Percentiles rank a stretch among this genome's conserved stretches.
Conservation (phyloP, 53 echinoderm and acorn worm genomes). For the Luidia sarsii region DNA sequence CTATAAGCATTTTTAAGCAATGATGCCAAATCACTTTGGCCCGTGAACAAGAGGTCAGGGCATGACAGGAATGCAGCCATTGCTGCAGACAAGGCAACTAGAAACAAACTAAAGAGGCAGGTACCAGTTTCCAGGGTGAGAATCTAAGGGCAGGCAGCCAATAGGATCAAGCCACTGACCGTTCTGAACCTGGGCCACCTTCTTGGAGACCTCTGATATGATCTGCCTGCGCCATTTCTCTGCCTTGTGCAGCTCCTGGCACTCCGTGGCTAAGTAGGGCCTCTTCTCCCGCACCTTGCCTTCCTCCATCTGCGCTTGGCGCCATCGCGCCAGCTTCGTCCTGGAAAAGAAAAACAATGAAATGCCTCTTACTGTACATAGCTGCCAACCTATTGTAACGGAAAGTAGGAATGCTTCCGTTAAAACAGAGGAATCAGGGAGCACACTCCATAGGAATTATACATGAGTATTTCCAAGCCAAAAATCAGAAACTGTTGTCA, state of each 20-base stretch:
- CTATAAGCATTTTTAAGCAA: too few relatives aligned
- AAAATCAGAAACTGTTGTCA: too few relatives aligned
- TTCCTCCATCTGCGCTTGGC: constrained; percentile 86
- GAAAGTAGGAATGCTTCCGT: background rate
- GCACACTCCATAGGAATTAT: too few relatives aligned
- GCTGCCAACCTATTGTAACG: background rate
- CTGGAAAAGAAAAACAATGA: constrained; percentile 21
- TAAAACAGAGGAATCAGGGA: too few relatives aligned
- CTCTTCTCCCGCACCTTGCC: constrained; percentile 78
- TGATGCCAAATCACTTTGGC: too few relatives aligned
- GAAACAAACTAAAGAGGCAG: too few relatives aligned
- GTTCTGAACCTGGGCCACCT: constrained; percentile 97
- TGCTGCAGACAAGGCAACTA: too few relatives aligned
- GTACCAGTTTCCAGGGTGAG: too few relatives aligned
- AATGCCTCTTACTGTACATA: background rate
- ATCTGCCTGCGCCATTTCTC: constrained; percentile 98
- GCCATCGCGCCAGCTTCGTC: constrained; percentile 94
- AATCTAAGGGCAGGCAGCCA: too few relatives aligned
- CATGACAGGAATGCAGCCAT: too few relatives aligned
- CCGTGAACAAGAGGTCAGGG: too few relatives aligned
- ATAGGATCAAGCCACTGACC: constrained; percentile 62
- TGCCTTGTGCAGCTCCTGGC: constrained; percentile 87
- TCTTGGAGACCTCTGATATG: constrained; percentile 92
- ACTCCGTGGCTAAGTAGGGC: constrained; percentile 92
- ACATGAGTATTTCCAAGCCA: too few relatives aligned